A percentile compares a stretch with the other conserved stretches of the same genome.
These are phyloP conservation scores for Pseudomyrmex cubaensis DNA, from an alignment of 1,140 invertebrate genomes.

Conservation along the genomic window DNA sequence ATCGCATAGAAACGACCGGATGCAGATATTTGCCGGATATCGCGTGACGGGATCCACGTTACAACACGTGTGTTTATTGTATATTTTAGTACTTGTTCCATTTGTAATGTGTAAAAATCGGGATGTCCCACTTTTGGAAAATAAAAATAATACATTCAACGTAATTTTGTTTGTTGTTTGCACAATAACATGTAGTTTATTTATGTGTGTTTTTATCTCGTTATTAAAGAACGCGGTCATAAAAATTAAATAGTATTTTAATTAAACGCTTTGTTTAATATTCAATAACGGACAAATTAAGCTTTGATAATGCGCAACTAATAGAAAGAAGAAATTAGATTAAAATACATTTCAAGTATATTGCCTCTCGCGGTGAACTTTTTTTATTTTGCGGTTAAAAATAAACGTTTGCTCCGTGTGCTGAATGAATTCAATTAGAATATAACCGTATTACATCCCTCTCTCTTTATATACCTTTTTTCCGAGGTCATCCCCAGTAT, in stretches of 20 bases:
- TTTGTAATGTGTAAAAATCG: no score
- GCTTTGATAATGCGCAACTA: neutral
- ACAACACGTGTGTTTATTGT: neutral
- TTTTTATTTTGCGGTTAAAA: neutral
- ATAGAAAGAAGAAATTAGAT: neutral
- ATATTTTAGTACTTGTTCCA: constrained; percentile 4
- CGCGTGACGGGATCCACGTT: neutral
- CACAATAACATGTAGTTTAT: neutral
- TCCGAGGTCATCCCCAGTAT: neutral
- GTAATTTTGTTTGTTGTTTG: neutral
- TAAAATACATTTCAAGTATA: no score
- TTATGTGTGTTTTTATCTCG: no score
- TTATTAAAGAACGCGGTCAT: no score
- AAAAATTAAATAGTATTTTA: no score
- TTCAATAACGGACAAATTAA: neutral
- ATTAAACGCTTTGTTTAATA: no score
- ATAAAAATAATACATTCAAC: neutral
- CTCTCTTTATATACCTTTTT: constrained; percentile 16
- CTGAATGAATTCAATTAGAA: constrained; percentile 3
- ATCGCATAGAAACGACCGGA: constrained; percentile 20
- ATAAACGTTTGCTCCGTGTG: neutral
- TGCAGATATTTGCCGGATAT: constrained; percentile 15
- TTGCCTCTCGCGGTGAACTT: neutral
- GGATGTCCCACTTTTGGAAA: no score
- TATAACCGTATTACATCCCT: neutral